These are phyloP conservation scores for Dinocampus coccinellae DNA, from an alignment of 2,888 invertebrate genomes.

Conservation along the genomic window DNA sequence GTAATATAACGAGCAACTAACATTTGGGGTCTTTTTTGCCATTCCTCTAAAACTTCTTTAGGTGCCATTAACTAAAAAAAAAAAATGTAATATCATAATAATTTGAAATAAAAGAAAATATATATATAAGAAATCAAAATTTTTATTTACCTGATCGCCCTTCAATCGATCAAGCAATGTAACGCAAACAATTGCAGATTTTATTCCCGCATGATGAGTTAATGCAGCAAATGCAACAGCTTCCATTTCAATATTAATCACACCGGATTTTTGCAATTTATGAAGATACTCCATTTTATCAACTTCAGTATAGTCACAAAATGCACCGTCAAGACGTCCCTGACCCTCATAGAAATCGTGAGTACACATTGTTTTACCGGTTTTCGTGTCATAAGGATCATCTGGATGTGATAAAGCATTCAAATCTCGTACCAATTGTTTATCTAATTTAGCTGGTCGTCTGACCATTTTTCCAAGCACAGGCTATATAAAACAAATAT, in stretches of 20 bases:
- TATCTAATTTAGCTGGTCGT: slow-evolving; percentile 88
- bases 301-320: slow-evolving; percentile 92
- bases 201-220: slow-evolving; percentile 92
- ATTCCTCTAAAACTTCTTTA: slow-evolving; percentile 90
- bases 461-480: slow-evolving; percentile 86
- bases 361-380: slow-evolving; percentile 96
- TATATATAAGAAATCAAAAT: neutral
- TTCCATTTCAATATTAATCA: slow-evolving; percentile 98
- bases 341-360: slow-evolving; percentile 99
- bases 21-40: slow-evolving; percentile 90
- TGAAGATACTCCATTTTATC: slow-evolving; percentile 92
- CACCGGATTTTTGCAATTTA: slow-evolving; percentile 81
- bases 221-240: slow-evolving; percentile 93
- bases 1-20: slow-evolving; percentile 87
- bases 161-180: slow-evolving; percentile 91
- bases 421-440: slow-evolving; percentile 83
- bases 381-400: slow-evolving; percentile 88
- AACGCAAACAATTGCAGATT: slow-evolving; percentile 94
- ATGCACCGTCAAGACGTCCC: slow-evolving; percentile 95
- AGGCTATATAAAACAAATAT: slow-evolving; percentile 73
- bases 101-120: neutral
- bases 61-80: slow-evolving; percentile 81
- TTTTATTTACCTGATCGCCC: slow-evolving; percentile 86
- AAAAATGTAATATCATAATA: neutral
- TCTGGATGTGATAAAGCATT: slow-evolving; percentile 78